Evolutionary conservation across 2,797 vertebrate genomes (phyloP).

Genomic region (Catostomus latipinnis): DNA sequence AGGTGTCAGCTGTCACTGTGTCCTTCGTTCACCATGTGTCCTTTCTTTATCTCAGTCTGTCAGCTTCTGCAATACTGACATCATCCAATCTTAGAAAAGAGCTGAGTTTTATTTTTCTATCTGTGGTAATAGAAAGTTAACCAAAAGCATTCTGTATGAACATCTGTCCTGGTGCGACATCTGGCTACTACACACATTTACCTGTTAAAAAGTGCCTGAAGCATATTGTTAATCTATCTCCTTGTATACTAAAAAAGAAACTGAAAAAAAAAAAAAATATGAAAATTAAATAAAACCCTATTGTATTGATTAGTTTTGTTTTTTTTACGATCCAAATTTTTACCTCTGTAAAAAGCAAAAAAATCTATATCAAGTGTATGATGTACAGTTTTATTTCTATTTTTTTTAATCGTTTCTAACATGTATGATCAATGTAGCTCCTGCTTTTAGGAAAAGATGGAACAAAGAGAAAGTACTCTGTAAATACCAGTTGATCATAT

Average conservation of each 20-base stretch:
- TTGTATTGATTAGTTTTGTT: conserved; percentile 81
- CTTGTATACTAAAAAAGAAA: conserved; percentile 77
- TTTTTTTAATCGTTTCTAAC: conserved; percentile 96
- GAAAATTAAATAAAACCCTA: conserved; percentile 77
- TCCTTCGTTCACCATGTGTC: conserved; percentile 39
- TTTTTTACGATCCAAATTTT: conserved; percentile 86
- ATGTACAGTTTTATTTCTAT: conserved; percentile 98
- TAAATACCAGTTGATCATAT: conserved; percentile 89
- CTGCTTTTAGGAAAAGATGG: conserved; percentile 77
- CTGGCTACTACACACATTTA: conserved; percentile 84
- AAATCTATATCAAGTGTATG: conserved; percentile 89
- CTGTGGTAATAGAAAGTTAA: conserved; percentile 87
- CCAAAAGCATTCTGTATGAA: conserved; percentile 72
- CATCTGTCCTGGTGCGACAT: conserved; percentile 72
- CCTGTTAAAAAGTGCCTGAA: conserved; percentile 92
- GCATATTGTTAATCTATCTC: conserved; percentile 82
- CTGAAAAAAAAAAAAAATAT: conserved; percentile 59
- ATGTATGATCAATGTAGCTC: conserved; percentile 89
- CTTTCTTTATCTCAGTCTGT: conserved; percentile 56
- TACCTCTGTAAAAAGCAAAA: conserved; percentile 89
- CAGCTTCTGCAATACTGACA: conserved; percentile 81
- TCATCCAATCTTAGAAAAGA: conserved; percentile 74
- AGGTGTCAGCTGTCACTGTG: conserved; percentile 63
- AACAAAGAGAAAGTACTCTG: conserved; percentile 69
- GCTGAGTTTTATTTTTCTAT: conserved; percentile 87